Conservation (phyloP, 2,797 vertebrate species). For the Sebastes taczanowskii region DNA sequence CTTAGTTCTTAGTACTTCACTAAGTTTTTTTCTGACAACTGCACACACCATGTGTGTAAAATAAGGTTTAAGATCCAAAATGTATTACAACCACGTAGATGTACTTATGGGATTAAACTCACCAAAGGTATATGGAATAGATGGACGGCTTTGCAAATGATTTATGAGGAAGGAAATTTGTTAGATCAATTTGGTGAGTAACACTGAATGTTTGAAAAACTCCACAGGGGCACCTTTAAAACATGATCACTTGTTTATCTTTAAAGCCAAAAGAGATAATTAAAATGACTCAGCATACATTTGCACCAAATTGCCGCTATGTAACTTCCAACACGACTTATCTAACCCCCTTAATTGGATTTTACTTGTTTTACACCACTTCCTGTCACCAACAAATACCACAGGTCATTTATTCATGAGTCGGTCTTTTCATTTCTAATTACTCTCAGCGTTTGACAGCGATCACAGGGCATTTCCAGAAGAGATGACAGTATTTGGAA, state of each 20-base stretch:
- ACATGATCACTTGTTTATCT: neutral
- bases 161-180: neutral
- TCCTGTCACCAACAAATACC: neutral
- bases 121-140: neutral
- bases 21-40: too few relatives aligned
- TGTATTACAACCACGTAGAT: too few relatives aligned
- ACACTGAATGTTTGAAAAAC: neutral
- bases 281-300: neutral
- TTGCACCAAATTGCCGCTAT: neutral
- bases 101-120: neutral
- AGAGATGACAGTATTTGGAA: neutral
- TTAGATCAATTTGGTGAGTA: neutral
- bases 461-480: neutral
- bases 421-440: constrained; percentile 1
- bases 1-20: too few relatives aligned
- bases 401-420: neutral
- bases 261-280: neutral
- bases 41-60: too few relatives aligned
- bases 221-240: neutral
- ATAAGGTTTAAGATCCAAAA: too few relatives aligned
- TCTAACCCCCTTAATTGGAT: neutral
- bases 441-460: constrained; percentile 11
- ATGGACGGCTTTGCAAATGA: neutral
- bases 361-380: neutral
- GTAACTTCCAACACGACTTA: neutral